Evolutionary conservation across 2,113 vertebrate genomes (phyloP), one percentile per base, ranked within the genome.

Genomic region (Ageneiosus marmoratus): DNA sequence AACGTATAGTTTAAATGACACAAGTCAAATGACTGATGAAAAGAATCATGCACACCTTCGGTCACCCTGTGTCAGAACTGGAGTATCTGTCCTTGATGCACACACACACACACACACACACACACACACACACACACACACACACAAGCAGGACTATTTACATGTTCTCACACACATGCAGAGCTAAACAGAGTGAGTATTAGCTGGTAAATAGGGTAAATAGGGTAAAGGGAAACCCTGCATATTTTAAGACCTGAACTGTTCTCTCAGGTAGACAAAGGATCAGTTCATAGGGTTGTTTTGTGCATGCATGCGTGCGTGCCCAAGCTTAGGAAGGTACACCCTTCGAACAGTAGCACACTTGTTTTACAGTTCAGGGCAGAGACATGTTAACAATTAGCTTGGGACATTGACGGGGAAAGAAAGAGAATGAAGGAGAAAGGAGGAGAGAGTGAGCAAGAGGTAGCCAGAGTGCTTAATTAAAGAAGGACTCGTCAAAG

Each of bases 341-440:
- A 85, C 85, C 73, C 70, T 63, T 89, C 92, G 84, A 86, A 92
- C 86, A 87, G 92, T 58, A 91, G 92, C 51, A 20, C 69, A 55
- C 86, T 90, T 87, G 91, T 92, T 90, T 92, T 83, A 83, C 86
- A 92, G 92, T 88, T 88, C 85, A 90, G 73, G 56, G 75, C 82
- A 88, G 86, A 89, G 87, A 85, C 90, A 89, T 96, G 96, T 94
- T 93, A 92, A 94, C 94, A 93, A 96, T 97, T 96, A 97, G 92
- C 88, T 86, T 75, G 82, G 75, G 83, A 86, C 83, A 75, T 69
- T 74, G 90, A 88, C 85, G 79, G 85, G 91, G 80, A 89, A 77
- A 85, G 80, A 89, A 77, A 85, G 88, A 24, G 63, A 70, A 76
- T 50, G 69, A 79, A 63, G 27, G 22, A 55, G 4, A 32, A 84